phyloP scores from a whole-genome alignment of 2,888 invertebrate species.

The Gastracanthus pulcherrimus region DNA sequence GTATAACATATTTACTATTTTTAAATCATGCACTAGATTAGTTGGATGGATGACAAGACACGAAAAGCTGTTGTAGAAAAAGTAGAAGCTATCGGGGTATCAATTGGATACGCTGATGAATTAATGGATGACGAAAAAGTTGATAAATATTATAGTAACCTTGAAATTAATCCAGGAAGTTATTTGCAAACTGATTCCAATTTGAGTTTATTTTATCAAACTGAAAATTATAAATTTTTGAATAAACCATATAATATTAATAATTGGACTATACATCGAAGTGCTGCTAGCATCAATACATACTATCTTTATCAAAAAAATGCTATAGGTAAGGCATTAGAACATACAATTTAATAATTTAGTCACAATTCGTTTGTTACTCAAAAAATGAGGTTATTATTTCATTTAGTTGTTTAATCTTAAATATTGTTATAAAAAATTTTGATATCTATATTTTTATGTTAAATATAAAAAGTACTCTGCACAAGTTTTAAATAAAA shows the following conservation, averaged over 20 bases:
- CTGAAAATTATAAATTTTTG: constrained; percentile 76
- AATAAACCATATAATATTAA: constrained; percentile 76
- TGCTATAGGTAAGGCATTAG: constrained; percentile 4
- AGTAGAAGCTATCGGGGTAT: constrained; percentile 88
- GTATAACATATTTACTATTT: neutral
- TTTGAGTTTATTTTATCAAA: constrained; percentile 75
- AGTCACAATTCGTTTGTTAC: too few relatives aligned
- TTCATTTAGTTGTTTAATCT: too few relatives aligned
- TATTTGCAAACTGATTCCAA: constrained; percentile 76
- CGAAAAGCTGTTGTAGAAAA: constrained; percentile 86
- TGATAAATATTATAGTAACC: constrained; percentile 84
- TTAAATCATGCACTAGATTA: constrained; percentile 75
- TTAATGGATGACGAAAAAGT: constrained; percentile 88
- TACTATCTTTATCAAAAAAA: constrained; percentile 62
- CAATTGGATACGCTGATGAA: constrained; percentile 94
- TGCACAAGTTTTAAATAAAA: too few relatives aligned
- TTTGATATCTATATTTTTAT: too few relatives aligned
- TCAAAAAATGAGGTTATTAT: constrained; percentile 69
- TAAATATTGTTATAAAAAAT: too few relatives aligned
- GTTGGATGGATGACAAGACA: constrained; percentile 94
- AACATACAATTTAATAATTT: neutral
- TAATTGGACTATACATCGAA: constrained; percentile 73
- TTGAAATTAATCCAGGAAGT: constrained; percentile 72
- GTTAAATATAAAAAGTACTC: too few relatives aligned
- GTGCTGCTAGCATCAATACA: constrained; percentile 78